phyloP scores from a whole-genome alignment of 2,888 invertebrate species.

The Tholera decimalis region DNA sequence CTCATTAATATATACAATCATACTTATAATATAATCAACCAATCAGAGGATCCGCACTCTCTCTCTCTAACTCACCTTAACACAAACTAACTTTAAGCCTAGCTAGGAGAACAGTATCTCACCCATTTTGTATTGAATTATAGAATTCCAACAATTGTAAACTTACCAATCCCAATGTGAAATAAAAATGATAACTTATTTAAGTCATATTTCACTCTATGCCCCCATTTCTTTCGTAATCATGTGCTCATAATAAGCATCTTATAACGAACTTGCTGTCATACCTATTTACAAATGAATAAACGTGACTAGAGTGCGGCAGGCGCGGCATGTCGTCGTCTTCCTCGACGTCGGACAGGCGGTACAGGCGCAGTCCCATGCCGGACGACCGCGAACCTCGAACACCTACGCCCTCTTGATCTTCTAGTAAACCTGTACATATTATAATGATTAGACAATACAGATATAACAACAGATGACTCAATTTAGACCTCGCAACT shows the following conservation, averaged over 20 bases:
- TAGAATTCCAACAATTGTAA: too few species aligned
- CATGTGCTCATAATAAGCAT: not conserved
- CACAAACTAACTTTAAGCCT: too few species aligned
- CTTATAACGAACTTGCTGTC: too few species aligned
- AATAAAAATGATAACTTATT: too few species aligned
- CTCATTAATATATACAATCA: too few species aligned
- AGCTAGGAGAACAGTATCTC: too few species aligned
- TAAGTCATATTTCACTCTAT: not conserved
- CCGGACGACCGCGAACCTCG: conserved; percentile 95
- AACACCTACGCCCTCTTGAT: conserved; percentile 97
- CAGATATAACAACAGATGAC: not conserved
- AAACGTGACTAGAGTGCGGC: conserved; percentile 95
- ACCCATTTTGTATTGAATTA: too few species aligned
- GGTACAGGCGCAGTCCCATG: conserved; percentile 93
- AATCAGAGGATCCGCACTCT: too few species aligned
- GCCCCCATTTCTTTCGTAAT: not conserved
- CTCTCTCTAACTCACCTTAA: too few species aligned
- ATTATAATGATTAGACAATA: not conserved
- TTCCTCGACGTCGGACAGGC: conserved; percentile 94
- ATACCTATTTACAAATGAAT: conserved; percentile 96
- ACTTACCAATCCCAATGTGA: too few species aligned
- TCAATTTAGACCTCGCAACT: too few species aligned
- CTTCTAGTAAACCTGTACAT: conserved; percentile 93
- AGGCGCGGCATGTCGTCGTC: conserved; percentile 95
- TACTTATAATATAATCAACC: too few species aligned